Base-by-base conservation (phyloP, 2,888 invertebrate genomes). In the Petrolisthes manimaculis region DNA sequence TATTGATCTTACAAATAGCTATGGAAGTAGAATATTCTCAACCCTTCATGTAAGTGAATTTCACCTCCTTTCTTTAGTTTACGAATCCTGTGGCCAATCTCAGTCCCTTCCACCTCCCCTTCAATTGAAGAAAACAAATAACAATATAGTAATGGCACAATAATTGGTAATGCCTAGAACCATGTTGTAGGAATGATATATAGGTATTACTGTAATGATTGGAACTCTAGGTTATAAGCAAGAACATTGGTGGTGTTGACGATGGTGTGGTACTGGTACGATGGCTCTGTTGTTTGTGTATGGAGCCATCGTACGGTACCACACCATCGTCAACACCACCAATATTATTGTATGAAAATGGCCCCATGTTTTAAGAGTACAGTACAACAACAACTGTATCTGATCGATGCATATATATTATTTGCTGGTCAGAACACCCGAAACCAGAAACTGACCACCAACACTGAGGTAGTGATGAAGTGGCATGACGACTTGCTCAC, bases 381-480 rank as follows among this genome's bases (percentile, higher is more conserved):
- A 5, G 51, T 8, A 18, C 37, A 9, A 8, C 9, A 5, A 14
- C 21, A 79, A 53, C 21, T 14, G 12, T 79, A 24, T 2, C 21
- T 79, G 54, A 79, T 56, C 12, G 18, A 14, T 8, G 12, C 12
- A 12, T 56, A 14, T 81, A 69, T 9, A 14, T 5, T 83, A 18
- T 71, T 8, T 18, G 53, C 55, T 37, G n/a, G 9, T 3, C 84
- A 90, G 90, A 37, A 86, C 75, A 90, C 90, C 0, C 83, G 86
- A 78, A 69, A 89, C 9, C 86, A 88, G 71, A 89, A 79, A 37
- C 69, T 91, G 75, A 84, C 61, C n/a, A 86, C 84, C 61, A 89
- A 91, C 81, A 86, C 86, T 0, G 91, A 91, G 79, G 53, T 91
- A 77, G 89, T 91, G 53, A 84, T 91, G 89, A 83, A 86, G 71